phyloP scores from a whole-genome alignment of 1,140 invertebrate genomes.

The Aphaenogaster ashmeadi region DNA sequence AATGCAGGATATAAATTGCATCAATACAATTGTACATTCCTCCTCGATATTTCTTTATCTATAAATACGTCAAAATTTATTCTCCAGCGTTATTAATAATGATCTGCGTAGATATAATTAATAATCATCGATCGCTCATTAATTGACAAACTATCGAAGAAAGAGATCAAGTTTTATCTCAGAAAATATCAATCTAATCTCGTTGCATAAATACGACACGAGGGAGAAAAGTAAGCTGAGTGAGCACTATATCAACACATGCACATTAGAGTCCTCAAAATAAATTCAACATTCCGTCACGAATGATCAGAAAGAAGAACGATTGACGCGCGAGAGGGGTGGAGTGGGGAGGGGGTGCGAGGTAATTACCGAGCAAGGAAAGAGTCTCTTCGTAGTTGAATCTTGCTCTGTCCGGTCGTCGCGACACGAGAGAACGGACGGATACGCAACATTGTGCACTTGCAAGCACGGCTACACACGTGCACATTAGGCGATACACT shows the following conservation, averaged over 20 bases:
- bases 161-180: background rate
- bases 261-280: background rate
- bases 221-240: background rate
- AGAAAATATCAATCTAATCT: background rate
- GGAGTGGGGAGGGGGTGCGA: background rate
- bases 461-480: conserved; percentile 44
- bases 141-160: background rate
- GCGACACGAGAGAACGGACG: background rate
- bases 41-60: background rate
- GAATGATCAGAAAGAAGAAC: background rate
- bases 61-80: background rate
- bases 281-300: background rate
- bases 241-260: background rate
- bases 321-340: background rate
- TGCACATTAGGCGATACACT: conserved; percentile 49
- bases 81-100: background rate
- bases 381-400: conserved; percentile 2
- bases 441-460: conserved; percentile 43
- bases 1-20: background rate
- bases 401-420: background rate
- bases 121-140: background rate
- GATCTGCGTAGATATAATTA: background rate
- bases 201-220: background rate
- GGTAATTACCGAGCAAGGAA: conserved; percentile 23
- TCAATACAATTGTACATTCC: background rate